Percentiles rank a stretch among this genome's conserved stretches.
Conservation (phyloP, 2,888 invertebrate genomes). For the Drosophila bunnanda region DNA sequence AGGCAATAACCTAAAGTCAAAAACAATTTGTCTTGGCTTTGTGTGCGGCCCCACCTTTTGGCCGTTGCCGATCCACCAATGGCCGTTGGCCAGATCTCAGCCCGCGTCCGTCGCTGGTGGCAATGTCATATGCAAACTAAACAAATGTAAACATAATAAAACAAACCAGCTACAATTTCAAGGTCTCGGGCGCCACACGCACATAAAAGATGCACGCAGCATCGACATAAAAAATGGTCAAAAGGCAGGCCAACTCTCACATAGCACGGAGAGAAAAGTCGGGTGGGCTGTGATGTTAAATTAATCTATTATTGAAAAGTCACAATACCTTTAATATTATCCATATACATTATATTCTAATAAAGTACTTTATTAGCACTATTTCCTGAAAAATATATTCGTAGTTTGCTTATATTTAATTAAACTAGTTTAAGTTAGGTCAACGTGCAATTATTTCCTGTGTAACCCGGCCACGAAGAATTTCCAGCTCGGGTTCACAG, state of each 20-base stretch:
- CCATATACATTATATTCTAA: not conserved
- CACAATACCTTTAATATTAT: not conserved
- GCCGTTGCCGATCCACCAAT: conserved; percentile 18
- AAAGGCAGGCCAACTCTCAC: conserved; percentile 40
- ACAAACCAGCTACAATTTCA: conserved; percentile 77
- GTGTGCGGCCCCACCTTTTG: conserved; percentile 50
- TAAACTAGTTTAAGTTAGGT: not conserved
- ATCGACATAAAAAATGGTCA: conserved; percentile 63
- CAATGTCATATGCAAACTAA: conserved; percentile 79
- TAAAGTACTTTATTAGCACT: not conserved
- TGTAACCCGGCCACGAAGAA: conserved; percentile 1
- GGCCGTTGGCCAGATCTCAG: conserved; percentile 21
- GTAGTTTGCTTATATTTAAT: too few species aligned
- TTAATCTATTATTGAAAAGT: too few species aligned
- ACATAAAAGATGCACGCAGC: conserved; percentile 79
- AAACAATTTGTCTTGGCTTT: conserved; percentile 66
- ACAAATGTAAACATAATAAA: conserved; percentile 79
- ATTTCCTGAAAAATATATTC: too few species aligned
- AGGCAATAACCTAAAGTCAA: conserved; percentile 42
- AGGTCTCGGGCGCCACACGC: conserved; percentile 77
- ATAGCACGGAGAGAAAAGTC: conserved; percentile 33
- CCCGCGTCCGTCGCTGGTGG: conserved; percentile 67
- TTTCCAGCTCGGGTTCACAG: conserved; percentile 29
- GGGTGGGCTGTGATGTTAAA: not conserved
- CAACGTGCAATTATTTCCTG: not conserved